phyloP scores from a whole-genome alignment of 2,888 invertebrate species.

The Cryptophagus acutangulus region DNA sequence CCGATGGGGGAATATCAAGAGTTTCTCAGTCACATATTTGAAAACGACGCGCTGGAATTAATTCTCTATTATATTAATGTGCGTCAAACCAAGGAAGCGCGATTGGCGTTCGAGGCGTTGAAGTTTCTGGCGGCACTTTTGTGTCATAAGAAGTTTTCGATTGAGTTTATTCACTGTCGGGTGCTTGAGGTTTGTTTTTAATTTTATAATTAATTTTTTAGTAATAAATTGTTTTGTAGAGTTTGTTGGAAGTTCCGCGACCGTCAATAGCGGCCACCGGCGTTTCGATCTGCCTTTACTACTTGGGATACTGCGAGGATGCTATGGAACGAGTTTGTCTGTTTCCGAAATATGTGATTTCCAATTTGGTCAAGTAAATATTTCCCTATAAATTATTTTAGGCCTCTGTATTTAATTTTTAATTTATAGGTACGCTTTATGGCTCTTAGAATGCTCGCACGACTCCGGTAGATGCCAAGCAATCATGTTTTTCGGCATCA shows the following conservation, averaged over 20 bases:
- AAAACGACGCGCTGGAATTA: slow-evolving; percentile 83
- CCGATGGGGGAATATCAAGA: slow-evolving; percentile 98
- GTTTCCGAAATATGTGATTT: slow-evolving; percentile 71
- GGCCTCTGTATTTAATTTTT: too few relatives aligned
- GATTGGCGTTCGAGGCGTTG: slow-evolving; percentile 93
- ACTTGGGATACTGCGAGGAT: slow-evolving; percentile 94
- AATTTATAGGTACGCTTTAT: slow-evolving; percentile 76
- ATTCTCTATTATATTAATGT: slow-evolving; percentile 89
- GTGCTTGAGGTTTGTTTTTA: slow-evolving; percentile 73
- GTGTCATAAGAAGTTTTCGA: slow-evolving; percentile 97
- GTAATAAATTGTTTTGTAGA: slow-evolving; percentile 57
- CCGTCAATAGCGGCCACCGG: slow-evolving; percentile 95
- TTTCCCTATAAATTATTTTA: background rate
- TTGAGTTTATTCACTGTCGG: slow-evolving; percentile 87
- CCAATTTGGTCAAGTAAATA: slow-evolving; percentile 66
- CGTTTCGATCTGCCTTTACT: slow-evolving; percentile 93
- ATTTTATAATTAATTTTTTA: slow-evolving; percentile 33
- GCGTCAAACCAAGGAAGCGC: slow-evolving; percentile 79
- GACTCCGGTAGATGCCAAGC: slow-evolving; percentile 98
- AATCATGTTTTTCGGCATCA: slow-evolving; percentile 95
- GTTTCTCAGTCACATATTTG: slow-evolving; percentile 89
- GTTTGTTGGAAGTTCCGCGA: slow-evolving; percentile 83
- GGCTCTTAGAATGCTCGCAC: slow-evolving; percentile 88
- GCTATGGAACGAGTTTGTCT: slow-evolving; percentile 95
- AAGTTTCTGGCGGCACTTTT: slow-evolving; percentile 91